Conservation (phyloP, 1,140 invertebrate species). For the Thaumatotibia leucotreta region DNA sequence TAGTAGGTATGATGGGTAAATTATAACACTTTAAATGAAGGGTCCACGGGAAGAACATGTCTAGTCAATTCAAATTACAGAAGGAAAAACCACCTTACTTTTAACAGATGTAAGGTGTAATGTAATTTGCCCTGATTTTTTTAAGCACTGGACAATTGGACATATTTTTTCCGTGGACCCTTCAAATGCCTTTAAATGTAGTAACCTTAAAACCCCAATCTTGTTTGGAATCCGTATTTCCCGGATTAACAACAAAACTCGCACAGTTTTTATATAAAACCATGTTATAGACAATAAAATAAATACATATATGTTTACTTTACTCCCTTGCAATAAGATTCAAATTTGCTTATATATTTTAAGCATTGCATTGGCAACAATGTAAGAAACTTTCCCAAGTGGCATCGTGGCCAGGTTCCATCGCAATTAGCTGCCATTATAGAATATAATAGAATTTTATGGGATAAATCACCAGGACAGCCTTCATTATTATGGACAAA, state of each 20-base stretch:
- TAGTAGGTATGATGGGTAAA: no score
- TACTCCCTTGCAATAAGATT: background rate
- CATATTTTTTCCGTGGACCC: background rate
- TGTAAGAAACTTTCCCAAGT: constrained; percentile 8
- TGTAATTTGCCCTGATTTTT: no score
- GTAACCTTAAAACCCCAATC: background rate
- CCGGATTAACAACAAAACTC: background rate
- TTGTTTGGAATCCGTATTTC: background rate
- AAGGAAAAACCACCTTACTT: no score
- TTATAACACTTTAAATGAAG: no score
- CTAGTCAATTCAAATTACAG: no score
- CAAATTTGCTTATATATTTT: background rate
- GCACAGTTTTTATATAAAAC: background rate
- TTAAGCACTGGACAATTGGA: no score
- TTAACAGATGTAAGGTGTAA: no score
- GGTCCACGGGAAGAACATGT: no score
- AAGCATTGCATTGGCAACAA: background rate
- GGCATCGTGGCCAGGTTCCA: constrained; percentile 40
- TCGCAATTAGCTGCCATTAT: constrained; percentile 35
- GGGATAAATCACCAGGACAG: constrained; percentile 16
- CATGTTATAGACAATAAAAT: background rate
- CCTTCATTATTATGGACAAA: background rate
- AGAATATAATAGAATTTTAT: constrained; percentile 26
- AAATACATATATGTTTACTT: background rate
- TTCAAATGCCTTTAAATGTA: background rate